A percentile compares a stretch with the other conserved stretches of the same genome.
Evolutionary conservation across 1,140 invertebrate genomes (phyloP).

Genomic region (Anadara kagoshimensis): DNA sequence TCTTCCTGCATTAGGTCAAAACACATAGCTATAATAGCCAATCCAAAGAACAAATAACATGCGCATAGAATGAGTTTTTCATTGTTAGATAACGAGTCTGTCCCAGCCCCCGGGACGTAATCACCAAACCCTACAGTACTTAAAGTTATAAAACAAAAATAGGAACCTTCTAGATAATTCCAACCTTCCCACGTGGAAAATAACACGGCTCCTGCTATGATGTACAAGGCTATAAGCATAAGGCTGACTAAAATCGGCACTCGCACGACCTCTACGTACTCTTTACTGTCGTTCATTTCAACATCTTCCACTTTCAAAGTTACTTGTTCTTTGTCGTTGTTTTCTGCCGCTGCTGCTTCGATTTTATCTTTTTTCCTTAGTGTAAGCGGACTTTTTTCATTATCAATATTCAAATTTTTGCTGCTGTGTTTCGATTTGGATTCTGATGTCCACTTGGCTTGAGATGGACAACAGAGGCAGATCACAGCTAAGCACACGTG

Average conservation of each 20-base stretch:
- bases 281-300: neutral
- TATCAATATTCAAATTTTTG: neutral
- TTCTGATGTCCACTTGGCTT: slow-evolving; percentile 32
- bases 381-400: neutral
- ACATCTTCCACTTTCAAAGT: neutral
- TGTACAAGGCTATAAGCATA: slow-evolving; percentile 69
- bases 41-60: slow-evolving; percentile 85
- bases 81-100: slow-evolving; percentile 75
- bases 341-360: neutral
- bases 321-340: neutral
- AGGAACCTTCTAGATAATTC: slow-evolving; percentile 92
- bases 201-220: slow-evolving; percentile 70
- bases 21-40: slow-evolving; percentile 98
- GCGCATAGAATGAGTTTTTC: slow-evolving; percentile 65
- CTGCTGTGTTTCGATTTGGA: slow-evolving; percentile 26
- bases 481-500: slow-evolving; percentile 25
- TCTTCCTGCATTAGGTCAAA: slow-evolving; percentile 99
- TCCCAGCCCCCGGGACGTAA: slow-evolving; percentile 88
- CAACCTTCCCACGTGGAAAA: slow-evolving; percentile 81
- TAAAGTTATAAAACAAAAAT: slow-evolving; percentile 94
- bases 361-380: neutral
- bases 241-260: slow-evolving; percentile 71
- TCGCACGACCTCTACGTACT: slow-evolving; percentile 52
- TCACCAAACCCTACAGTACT: slow-evolving; percentile 93
- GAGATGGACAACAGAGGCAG: slow-evolving; percentile 38